Conservation (phyloP, 2,113 vertebrate species). For the Thinocorus orbignyianus region DNA sequence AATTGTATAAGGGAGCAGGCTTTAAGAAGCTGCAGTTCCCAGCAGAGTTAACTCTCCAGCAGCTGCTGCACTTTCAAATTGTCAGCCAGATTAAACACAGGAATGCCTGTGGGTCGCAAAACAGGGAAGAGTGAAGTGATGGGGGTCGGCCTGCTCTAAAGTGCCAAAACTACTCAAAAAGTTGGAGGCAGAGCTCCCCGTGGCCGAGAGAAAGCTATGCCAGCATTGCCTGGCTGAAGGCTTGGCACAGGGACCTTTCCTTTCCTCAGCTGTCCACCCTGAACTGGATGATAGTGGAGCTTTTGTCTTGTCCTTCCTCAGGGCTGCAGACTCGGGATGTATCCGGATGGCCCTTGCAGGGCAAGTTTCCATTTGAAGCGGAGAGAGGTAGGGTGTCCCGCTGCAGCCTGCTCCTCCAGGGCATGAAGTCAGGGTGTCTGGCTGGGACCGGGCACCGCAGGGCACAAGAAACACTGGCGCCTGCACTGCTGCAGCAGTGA, state of each 20-base stretch:
- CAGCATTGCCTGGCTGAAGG: neutral
- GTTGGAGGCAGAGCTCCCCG: neutral
- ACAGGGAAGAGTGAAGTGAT: neutral
- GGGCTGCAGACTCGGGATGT: accelerated
- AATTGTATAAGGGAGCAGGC: neutral
- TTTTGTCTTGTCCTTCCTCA: neutral
- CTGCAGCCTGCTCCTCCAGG: neutral
- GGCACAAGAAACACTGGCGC: neutral
- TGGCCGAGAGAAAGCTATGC: accelerated
- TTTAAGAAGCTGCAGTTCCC: neutral
- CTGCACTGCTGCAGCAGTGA: neutral
- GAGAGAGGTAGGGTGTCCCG: neutral
- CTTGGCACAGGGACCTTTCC: neutral
- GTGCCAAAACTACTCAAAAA: neutral
- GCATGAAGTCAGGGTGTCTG: accelerated
- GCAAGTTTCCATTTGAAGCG: neutral
- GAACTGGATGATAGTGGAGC: neutral
- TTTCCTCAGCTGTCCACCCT: neutral
- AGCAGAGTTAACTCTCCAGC: constrained; percentile 2
- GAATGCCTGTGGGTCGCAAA: neutral
- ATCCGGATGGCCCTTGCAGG: neutral
- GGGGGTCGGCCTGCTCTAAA: neutral
- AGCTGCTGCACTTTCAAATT: neutral
- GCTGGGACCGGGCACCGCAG: accelerated
- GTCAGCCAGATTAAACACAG: constrained; percentile 4